These are phyloP conservation scores for Lucifuga dentata DNA, from an alignment of 2,113 vertebrate species.

Conservation along the genomic window DNA sequence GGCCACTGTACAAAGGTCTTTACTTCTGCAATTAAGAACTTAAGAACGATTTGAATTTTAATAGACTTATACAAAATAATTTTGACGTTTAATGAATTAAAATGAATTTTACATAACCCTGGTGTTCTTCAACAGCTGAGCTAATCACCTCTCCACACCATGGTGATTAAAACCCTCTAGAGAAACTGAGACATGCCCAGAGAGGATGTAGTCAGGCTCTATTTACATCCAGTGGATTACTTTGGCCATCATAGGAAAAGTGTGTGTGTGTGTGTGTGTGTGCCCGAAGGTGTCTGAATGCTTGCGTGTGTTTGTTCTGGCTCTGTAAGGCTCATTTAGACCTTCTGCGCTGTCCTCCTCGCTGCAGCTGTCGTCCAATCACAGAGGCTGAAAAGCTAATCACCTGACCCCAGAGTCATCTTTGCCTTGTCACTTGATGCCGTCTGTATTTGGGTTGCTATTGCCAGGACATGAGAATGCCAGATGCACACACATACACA, in stretches of 20 bases:
- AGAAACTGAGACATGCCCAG: slow-evolving; percentile 71
- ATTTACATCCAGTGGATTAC: slow-evolving; percentile 67
- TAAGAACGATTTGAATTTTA: too few relatives aligned
- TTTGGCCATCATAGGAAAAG: slow-evolving; percentile 5
- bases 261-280: slow-evolving; percentile 29
- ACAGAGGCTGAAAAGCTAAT: slow-evolving; percentile 59
- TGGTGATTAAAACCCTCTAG: slow-evolving; percentile 62
- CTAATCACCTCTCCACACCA: slow-evolving; percentile 29
- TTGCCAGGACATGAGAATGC: slow-evolving; percentile 55
- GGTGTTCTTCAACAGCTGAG: slow-evolving; percentile 63
- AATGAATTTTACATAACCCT: slow-evolving; percentile 21
- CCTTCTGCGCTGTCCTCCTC: slow-evolving; percentile 54
- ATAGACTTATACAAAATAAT: not conserved
- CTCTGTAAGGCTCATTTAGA: slow-evolving; percentile 55
- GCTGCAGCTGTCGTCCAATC: slow-evolving; percentile 73
- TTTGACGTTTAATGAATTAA: slow-evolving; percentile 5
- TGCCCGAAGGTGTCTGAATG: slow-evolving; percentile 34
- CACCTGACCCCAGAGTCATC: slow-evolving; percentile 67
- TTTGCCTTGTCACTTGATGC: slow-evolving; percentile 71
- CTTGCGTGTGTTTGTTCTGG: slow-evolving; percentile 58
- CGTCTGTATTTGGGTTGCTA: slow-evolving; percentile 56
- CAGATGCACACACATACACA: slow-evolving; percentile 64
- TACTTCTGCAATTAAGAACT: too few relatives aligned
- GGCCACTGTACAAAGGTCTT: too few relatives aligned
- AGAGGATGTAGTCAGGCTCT: slow-evolving; percentile 59